These are phyloP conservation scores for Leptonema lineaticorne DNA, from an alignment of 1,140 invertebrate species.

Conservation along the genomic window DNA sequence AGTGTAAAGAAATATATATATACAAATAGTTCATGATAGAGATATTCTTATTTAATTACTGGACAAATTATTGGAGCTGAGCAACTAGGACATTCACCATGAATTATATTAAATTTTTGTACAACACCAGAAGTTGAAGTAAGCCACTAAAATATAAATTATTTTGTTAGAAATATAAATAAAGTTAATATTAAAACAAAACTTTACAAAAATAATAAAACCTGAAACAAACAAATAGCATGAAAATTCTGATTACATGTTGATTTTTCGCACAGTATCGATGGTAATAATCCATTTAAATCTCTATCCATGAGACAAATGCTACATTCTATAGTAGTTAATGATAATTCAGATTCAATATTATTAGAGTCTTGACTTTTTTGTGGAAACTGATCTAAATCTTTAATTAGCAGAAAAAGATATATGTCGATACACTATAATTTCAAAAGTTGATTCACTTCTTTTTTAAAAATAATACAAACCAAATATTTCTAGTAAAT, in stretches of 20 bases:
- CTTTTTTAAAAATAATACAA: neutral
- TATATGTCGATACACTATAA: neutral
- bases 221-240: conserved; percentile 31
- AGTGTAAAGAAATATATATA: no score
- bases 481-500: conserved; percentile 30
- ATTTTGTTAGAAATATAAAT: no score
- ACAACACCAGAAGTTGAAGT: conserved; percentile 9
- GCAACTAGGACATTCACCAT: conserved; percentile 33
- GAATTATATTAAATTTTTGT: conserved; percentile 22
- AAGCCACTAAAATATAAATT: conserved; percentile 34
- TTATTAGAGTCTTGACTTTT: neutral
- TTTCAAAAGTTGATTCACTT: neutral
- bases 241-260: conserved; percentile 30
- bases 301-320: conserved; percentile 29
- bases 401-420: conserved; percentile 5
- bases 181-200: neutral
- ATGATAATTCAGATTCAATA: neutral
- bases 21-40: no score
- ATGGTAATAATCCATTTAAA: neutral
- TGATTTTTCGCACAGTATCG: conserved; percentile 26
- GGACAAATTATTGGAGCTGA: conserved; percentile 26
- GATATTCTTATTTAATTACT: conserved; percentile 1
- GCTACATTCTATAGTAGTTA: conserved; percentile 15
- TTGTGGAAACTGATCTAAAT: conserved; percentile 14
- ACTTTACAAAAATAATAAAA: neutral